Evolutionary conservation across 1,140 invertebrate species (phyloP), one percentile per base, ranked within the genome.

Genomic region (Eumeta japonica): DNA sequence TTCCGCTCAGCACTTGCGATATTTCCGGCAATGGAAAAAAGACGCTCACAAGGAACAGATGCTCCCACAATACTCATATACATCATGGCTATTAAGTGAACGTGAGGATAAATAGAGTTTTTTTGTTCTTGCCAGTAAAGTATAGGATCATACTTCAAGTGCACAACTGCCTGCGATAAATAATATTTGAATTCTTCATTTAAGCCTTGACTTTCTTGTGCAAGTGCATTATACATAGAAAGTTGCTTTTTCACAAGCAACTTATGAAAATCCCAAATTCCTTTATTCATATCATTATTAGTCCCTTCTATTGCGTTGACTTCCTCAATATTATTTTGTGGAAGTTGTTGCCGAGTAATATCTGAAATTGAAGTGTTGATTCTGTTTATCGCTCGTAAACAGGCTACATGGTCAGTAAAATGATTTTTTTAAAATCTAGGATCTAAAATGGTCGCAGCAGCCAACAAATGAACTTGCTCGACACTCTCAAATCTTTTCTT

Each of bases 391-490:
- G 39, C 50, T 40, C 37, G 33, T 16, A 44, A 41, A 36, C 39
- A 52, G 27, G 50, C 41, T 38, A 44, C 18, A 17, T 45, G 27
- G 28, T 51, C 48, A 46, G 40, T 15, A 48, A 52, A 52, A 51
- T 51, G 50, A 50, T 55, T 56, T 55, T 48, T n/a, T n/a, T 55
- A 47, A 35, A 58, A 52, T 48, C 51, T 50, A 36, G 65, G 63
- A 56, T 71, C 65, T 33, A 72, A 47, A 31, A 72, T 50, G 3
- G 55, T 72, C n/a, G 50, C 45, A 37, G 56, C 41, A 48, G 60
- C 55, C 37, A 58, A 46, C 39, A 46, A 37, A 50, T 46, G 40
- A 43, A 48, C 48, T 48, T 59, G 45, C 37, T 71, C 57, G 14
- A 58, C 48, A 10, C 9, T 36, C 36, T 45, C 45, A 43, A 71